phyloP scores from a whole-genome alignment of 2,797 vertebrate genomes.

The Coregonus sp. region DNA sequence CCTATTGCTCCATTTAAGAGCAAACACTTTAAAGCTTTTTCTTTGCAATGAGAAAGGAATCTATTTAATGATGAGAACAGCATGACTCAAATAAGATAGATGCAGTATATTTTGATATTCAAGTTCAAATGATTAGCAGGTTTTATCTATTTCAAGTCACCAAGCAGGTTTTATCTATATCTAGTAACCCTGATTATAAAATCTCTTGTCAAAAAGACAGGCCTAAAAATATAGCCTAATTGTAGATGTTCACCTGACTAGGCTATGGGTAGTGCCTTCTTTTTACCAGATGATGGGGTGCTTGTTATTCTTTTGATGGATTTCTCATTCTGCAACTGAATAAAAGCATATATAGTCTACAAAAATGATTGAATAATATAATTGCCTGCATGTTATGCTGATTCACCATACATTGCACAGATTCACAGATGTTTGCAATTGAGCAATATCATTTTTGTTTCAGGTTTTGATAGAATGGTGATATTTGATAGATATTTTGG shows the following conservation, averaged over 20 bases:
- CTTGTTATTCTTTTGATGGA: constrained; percentile 23
- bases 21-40: background rate
- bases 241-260: background rate
- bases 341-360: background rate
- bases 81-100: background rate
- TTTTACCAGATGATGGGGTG: constrained; percentile 62
- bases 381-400: background rate
- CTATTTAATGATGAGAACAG: background rate
- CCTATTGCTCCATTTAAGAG: background rate
- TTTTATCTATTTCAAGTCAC: no score
- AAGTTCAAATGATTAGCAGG: no score
- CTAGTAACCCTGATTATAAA: no score
- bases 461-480: background rate
- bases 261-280: constrained; percentile 27
- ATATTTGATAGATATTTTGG: background rate
- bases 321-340: background rate
- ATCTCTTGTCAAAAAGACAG: no score
- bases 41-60: background rate
- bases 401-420: background rate
- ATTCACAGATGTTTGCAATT: background rate
- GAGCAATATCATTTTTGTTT: background rate
- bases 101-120: background rate
- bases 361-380: background rate
- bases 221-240: background rate
- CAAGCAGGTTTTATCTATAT: no score